Evolutionary conservation across 2,797 vertebrate genomes (phyloP), one percentile per base, ranked within the genome.

Genomic region (Microctenopoma stevenorrisi): DNA sequence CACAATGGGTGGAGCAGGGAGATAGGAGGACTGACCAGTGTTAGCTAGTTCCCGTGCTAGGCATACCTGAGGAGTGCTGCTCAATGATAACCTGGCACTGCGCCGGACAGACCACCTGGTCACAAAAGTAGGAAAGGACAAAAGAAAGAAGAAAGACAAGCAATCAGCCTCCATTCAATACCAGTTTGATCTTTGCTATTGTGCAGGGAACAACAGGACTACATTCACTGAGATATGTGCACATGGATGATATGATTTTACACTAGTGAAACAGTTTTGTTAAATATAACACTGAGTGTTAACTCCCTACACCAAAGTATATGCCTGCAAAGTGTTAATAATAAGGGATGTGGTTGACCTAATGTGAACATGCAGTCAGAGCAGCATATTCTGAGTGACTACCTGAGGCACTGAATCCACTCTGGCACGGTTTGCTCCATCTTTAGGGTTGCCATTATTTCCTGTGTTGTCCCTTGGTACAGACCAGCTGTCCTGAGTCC

Each of bases 61-160:
- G 90, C 64, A 94, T 80, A 87, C 72, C 83, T 4, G 89, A 72
- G 3, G 86, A 43, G 79, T 92, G 88, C 68, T 91, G 93, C 86
- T 94, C 94, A 9, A 92, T 90, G 72, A 92, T 56, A 15, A 94
- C 93, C 62, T 93, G 93, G 81, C 91, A 94, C 28, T 90, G 93
- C 0, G 52, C 64, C 15, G 64, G 77, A 65, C 57, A 65, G 47
- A 64, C 64, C 62, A 52, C 78, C 79, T 85, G 81, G 30, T 82
- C 59, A 43, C 64, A 53, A 75, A 37, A 72, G 64, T 75, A 76
- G 8, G 68, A 58, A 44, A 64, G 43, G 49, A 82, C 26, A 64
- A 25, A 64, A 61, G 48, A 74, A 42, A 72, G 15, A 67, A 58
- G 15, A 60, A 35, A 63, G 37, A 55, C 9, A 53, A 43, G 5